Percentiles rank a stretch among this genome's conserved stretches.
phyloP scores from a whole-genome alignment of 23 tunicate genomes.

The Styela plicata region DNA sequence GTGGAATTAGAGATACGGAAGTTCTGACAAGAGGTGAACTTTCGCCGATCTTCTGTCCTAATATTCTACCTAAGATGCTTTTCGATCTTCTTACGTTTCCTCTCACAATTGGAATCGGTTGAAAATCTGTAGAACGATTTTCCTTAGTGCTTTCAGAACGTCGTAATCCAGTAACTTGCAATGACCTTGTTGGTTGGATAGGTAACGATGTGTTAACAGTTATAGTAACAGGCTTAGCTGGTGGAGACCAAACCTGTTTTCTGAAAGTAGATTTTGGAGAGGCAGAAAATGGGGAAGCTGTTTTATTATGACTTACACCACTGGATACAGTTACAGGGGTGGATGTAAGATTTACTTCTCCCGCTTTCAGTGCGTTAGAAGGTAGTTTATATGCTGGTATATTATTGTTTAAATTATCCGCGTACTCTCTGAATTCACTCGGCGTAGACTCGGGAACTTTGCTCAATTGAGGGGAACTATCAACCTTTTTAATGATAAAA shows the following conservation, averaged over 20 bases:
- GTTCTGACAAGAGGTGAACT: constrained; percentile 25
- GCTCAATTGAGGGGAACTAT: background rate
- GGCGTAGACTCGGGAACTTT: constrained; percentile 5
- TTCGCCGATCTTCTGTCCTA: constrained; percentile 58
- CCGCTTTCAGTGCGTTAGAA: background rate
- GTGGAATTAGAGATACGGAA: background rate
- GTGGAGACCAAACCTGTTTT: background rate
- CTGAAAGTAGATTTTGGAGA: background rate
- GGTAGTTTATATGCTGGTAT: background rate
- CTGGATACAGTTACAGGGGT: background rate
- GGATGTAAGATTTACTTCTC: background rate
- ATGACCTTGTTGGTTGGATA: background rate
- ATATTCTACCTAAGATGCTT: constrained; percentile 61
- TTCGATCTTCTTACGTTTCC: constrained; percentile 73
- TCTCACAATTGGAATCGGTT: constrained; percentile 49
- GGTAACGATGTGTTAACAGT: background rate
- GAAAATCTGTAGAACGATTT: constrained; percentile 7
- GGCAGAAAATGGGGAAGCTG: constrained; percentile 17
- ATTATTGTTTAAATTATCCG: constrained; percentile 12
- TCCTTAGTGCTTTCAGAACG: constrained; percentile 75
- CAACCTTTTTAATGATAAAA: constrained; percentile 33
- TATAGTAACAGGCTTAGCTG: background rate
- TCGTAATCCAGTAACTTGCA: constrained; percentile 20
- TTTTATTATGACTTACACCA: constrained; percentile 23
- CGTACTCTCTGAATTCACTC: constrained; percentile 12